phyloP scores from a whole-genome alignment of 2,888 invertebrate genomes.

The Limnephilus auricula region DNA sequence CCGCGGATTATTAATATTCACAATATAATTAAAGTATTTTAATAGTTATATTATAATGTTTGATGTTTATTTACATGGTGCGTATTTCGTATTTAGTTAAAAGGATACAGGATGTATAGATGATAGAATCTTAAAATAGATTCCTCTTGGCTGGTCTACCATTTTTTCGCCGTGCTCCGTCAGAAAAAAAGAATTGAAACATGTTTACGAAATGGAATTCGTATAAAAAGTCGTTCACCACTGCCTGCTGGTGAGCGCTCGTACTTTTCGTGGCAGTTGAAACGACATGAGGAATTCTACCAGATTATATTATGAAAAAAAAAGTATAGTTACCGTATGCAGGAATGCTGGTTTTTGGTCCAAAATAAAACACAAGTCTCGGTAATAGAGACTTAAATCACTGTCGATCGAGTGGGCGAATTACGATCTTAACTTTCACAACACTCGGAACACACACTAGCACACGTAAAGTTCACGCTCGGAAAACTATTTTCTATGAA shows the following conservation, averaged over 20 bases:
- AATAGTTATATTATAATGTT: neutral
- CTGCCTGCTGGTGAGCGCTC: neutral
- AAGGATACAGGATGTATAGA: neutral
- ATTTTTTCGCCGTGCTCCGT: neutral
- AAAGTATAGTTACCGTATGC: conserved; percentile 39
- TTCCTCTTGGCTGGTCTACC: neutral
- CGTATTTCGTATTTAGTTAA: neutral
- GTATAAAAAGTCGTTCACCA: conserved; percentile 36
- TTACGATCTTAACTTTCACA: conserved; percentile 36
- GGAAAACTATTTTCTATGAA: conserved; percentile 5
- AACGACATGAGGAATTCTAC: neutral
- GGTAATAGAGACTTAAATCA: conserved; percentile 15
- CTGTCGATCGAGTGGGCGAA: conserved; percentile 14
- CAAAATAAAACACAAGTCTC: conserved; percentile 14
- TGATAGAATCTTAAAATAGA: neutral
- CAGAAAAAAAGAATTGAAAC: conserved; percentile 34
- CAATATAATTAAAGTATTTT: neutral
- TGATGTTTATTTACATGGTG: neutral
- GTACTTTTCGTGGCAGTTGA: conserved; percentile 21
- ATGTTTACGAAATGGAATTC: conserved; percentile 42
- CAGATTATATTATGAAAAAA: neutral
- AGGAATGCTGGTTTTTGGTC: conserved; percentile 27
- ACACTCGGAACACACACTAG: conserved; percentile 18
- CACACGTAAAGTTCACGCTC: neutral
- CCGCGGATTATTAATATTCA: neutral